Conservation (phyloP, 2,113 vertebrate species). For the Cyprinodon tularosa region DNA sequence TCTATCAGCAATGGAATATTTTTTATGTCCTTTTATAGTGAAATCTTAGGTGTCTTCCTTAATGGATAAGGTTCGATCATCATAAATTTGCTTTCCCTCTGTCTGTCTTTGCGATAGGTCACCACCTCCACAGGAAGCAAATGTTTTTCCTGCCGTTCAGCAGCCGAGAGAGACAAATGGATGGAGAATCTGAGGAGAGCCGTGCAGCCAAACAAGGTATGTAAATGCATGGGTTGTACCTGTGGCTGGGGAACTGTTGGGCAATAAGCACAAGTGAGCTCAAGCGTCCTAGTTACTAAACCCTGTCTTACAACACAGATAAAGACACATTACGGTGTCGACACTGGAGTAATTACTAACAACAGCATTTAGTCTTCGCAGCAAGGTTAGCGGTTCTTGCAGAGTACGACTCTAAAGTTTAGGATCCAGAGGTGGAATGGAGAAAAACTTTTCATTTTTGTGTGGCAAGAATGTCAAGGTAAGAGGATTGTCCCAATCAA, state of each 20-base stretch:
- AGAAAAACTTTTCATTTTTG: conserved; percentile 7
- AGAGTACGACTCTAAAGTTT: not conserved
- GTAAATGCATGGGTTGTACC: conserved; percentile 1
- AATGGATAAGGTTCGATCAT: conserved; percentile 24
- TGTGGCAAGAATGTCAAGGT: conserved; percentile 25
- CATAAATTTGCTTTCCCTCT: conserved; percentile 14
- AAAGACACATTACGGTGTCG: not conserved
- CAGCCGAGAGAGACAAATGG: conserved; percentile 99
- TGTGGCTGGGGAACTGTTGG: not conserved
- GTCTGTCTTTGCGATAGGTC: conserved; percentile 80
- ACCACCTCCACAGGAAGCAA: conserved; percentile 97
- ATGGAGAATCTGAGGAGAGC: conserved; percentile 98
- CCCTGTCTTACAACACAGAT: conserved; percentile 10
- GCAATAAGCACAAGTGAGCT: conserved; percentile 31
- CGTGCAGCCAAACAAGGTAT: conserved; percentile 98
- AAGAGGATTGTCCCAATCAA: conserved; percentile 37
- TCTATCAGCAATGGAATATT: conserved; percentile 18
- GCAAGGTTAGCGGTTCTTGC: conserved; percentile 1
- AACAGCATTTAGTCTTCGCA: not conserved
- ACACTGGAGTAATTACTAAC: conserved; percentile 8
- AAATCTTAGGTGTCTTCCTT: conserved; percentile 9
- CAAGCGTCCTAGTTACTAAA: conserved; percentile 26
- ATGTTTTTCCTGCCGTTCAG: conserved; percentile 97
- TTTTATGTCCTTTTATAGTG: conserved; percentile 28
- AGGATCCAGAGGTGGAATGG: conserved; percentile 15